Base-by-base conservation (phyloP, 2,113 vertebrate genomes). In the Pterophyllum scalare region DNA sequence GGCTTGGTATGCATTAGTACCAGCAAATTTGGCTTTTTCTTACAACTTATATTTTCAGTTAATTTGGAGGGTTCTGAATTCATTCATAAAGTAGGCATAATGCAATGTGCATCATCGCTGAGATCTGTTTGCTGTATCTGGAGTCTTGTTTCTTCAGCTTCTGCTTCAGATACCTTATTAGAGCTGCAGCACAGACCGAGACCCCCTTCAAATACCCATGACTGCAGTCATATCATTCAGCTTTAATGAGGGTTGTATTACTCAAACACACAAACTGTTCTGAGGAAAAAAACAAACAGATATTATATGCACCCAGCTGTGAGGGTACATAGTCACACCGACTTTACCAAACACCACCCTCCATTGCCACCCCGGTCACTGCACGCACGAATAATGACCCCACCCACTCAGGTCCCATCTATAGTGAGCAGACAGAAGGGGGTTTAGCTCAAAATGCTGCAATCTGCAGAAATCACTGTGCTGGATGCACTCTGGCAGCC, bases 401-500 rank as follows among this genome's bases (percentile, higher is more conserved):
- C 86, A 79, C 72, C 86, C 84, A 40, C 58, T 46, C 84, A 58
- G n/a, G 85, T 88, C 88, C 82, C 26, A 65, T 91, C 92, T 93
- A 92, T 92, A 93, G 94, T 86, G 87, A 92, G 89, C 89, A 87
- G 92, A 94, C 94, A 95, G 89, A 93, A 86, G 79, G 83, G 92
- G 93, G 88, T 94, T 94, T 94, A 96, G 81, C 82, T 87, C 87
- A 95, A 95, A 95, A 80, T 94, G 95, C 95, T 96, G 93, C 87
- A 87, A 89, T 94, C 87, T 95, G 94, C 95, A 96, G 88, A 96
- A 95, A 93, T 90, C 92, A 89, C 85, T 91, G 93, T 89, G 86
- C 83, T 87, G 92, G 92, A 94, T 82, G 75, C 89, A 88, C 84
- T 89, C 84, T 87, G 94, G 93, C 90, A 88, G 91, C 87, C 93